Percentiles rank a stretch among this genome's conserved stretches.
phyloP scores from a whole-genome alignment of 1,140 invertebrate species.

The Plutomurus gul region DNA sequence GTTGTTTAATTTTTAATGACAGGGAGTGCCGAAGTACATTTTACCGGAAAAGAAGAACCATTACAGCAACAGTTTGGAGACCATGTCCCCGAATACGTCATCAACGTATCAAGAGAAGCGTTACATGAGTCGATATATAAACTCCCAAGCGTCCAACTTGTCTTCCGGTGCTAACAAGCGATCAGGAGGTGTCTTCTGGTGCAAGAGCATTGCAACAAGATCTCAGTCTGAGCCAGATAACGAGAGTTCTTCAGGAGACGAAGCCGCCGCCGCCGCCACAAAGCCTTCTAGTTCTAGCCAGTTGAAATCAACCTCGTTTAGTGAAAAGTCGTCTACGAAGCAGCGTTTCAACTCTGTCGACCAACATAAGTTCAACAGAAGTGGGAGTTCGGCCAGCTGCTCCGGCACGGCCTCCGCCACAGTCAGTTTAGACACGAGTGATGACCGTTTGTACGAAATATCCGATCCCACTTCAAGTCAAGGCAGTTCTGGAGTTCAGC shows the following conservation, averaged over 20 bases:
- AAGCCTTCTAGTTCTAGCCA: not conserved
- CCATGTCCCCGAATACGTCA: not conserved
- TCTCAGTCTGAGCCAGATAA: conserved; percentile 34
- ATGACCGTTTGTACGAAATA: conserved; percentile 30
- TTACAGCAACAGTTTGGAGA: conserved; percentile 43
- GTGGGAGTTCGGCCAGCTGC: not conserved
- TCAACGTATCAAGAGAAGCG: conserved; percentile 43
- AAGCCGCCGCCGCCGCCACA: not conserved
- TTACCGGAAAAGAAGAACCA: conserved; percentile 65
- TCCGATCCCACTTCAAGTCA: conserved; percentile 17
- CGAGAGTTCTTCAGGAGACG: conserved; percentile 50
- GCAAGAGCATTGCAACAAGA: conserved; percentile 33
- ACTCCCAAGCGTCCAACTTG: conserved; percentile 8
- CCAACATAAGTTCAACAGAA: not conserved
- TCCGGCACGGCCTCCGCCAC: not conserved
- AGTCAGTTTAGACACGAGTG: not conserved
- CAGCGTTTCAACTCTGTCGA: not conserved
- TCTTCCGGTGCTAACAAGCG: conserved; percentile 40
- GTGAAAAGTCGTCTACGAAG: not conserved
- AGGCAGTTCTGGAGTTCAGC: conserved; percentile 31
- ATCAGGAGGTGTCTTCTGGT: conserved; percentile 44
- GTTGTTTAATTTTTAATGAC: not conserved
- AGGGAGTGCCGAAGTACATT: conserved; percentile 75
- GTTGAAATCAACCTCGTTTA: not conserved
- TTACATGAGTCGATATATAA: conserved; percentile 50